Conservation (phyloP, 2,888 invertebrate genomes). For the Neoitamus cyanurus region DNA sequence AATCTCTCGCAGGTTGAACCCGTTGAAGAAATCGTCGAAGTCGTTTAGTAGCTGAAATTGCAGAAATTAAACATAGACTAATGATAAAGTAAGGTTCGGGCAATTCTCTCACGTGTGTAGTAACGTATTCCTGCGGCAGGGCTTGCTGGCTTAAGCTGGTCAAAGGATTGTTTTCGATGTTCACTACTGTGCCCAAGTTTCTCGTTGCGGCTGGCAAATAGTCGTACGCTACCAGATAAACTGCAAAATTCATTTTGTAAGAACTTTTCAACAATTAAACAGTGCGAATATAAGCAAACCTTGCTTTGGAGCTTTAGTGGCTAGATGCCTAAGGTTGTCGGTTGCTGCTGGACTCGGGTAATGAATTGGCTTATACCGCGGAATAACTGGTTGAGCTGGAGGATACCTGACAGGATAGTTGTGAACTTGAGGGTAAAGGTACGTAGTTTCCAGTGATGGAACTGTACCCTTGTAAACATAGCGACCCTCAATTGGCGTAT, state of each 20-base stretch:
- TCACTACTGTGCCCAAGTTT: conserved; percentile 1
- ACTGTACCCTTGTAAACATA: conserved; percentile 62
- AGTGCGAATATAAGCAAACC: background rate
- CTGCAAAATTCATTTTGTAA: background rate
- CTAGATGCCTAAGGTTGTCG: background rate
- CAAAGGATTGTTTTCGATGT: conserved; percentile 20
- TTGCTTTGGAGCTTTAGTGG: conserved; percentile 7
- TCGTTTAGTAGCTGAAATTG: conserved; percentile 62
- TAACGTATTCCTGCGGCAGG: conserved; percentile 50
- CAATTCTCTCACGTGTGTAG: conserved; percentile 50
- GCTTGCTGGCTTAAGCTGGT: conserved; percentile 15
- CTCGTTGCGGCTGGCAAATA: background rate
- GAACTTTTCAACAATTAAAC: background rate
- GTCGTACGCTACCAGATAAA: conserved; percentile 48
- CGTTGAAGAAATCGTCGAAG: conserved; percentile 62
- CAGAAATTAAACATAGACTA: conserved; percentile 40
- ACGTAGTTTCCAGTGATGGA: conserved; percentile 71
- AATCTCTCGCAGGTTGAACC: conserved; percentile 59
- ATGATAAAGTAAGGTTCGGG: background rate
- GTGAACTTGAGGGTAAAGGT: conserved; percentile 68
- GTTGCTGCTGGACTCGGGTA: conserved; percentile 62
- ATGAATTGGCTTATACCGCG: conserved; percentile 60
- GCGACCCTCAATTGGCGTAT: conserved; percentile 68
- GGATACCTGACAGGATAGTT: conserved; percentile 57
- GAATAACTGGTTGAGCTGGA: conserved; percentile 57